Conservation (phyloP, 2,797 vertebrate genomes). For the Labroides dimidiatus region DNA sequence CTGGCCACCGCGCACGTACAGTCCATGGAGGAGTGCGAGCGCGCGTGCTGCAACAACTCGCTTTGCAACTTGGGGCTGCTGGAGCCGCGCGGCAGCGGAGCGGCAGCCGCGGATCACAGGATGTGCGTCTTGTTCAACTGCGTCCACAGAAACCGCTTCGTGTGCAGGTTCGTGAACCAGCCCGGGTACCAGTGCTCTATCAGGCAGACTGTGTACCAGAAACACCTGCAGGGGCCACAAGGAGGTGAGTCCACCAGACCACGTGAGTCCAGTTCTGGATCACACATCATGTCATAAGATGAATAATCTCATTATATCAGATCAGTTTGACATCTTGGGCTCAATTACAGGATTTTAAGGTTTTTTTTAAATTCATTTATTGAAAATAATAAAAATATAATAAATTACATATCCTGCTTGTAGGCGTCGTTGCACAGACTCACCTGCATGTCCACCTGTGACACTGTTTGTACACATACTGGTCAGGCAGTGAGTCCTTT, state of each 20-base stretch:
- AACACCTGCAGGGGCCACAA: slow-evolving; percentile 63
- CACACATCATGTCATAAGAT: no score
- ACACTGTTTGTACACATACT: no score
- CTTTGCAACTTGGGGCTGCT: slow-evolving; percentile 89
- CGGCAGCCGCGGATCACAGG: slow-evolving; percentile 29
- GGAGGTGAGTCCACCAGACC: slow-evolving; percentile 46
- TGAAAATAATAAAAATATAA: no score
- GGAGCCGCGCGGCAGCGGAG: slow-evolving; percentile 55
- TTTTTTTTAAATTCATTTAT: no score
- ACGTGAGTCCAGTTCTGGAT: no score
- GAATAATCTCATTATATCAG: no score
- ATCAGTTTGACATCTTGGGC: no score
- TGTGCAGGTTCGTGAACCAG: slow-evolving; percentile 88
- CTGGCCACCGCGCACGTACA: slow-evolving; percentile 72
- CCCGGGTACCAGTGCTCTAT: slow-evolving; percentile 86
- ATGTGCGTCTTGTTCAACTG: slow-evolving; percentile 90
- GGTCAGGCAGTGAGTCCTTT: no score
- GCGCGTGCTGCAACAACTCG: slow-evolving; percentile 81
- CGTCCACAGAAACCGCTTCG: slow-evolving; percentile 86
- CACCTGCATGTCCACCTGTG: no score
- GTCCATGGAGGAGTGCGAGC: slow-evolving; percentile 77
- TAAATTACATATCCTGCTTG: no score
- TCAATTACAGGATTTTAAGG: no score
- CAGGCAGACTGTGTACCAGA: slow-evolving; percentile 73
- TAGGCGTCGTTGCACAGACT: no score